These are phyloP conservation scores for Stegodyphus dumicola DNA, from an alignment of 1,140 invertebrate genomes.

Conservation along the genomic window DNA sequence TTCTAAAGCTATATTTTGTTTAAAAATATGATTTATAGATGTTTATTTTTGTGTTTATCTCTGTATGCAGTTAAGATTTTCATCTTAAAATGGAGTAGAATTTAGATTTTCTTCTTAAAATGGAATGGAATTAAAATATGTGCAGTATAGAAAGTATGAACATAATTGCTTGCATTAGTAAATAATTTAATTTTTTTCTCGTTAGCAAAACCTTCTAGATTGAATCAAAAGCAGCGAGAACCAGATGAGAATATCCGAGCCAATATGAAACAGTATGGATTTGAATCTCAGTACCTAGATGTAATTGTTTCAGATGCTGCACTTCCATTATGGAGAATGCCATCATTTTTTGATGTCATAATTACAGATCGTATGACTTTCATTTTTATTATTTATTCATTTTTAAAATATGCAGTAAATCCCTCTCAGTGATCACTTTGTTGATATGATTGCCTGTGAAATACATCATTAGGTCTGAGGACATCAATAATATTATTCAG, in stretches of 20 bases:
- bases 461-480: too few relatives aligned
- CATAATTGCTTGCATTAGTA: neutral
- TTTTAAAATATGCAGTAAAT: too few relatives aligned
- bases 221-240: constrained; percentile 75
- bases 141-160: neutral
- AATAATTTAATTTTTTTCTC: constrained; percentile 4
- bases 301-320: constrained; percentile 92
- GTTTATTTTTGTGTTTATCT: too few relatives aligned
- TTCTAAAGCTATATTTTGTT: too few relatives aligned
- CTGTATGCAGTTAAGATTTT: too few relatives aligned
- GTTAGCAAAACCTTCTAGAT: constrained; percentile 69
- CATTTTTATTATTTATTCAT: neutral
- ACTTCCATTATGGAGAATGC: constrained; percentile 79
- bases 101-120: constrained; percentile 2
- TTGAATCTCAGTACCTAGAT: constrained; percentile 82
- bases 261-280: constrained; percentile 89
- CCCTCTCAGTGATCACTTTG: too few relatives aligned
- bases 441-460: too few relatives aligned
- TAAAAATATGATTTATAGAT: too few relatives aligned
- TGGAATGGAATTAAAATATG: neutral
- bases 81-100: neutral
- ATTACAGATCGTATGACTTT: constrained; percentile 88
- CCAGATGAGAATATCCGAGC: constrained; percentile 85
- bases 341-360: constrained; percentile 80
- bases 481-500: too few relatives aligned